Percentiles rank a stretch among this genome's conserved stretches.
These are phyloP conservation scores for Phrynosoma platyrhinos DNA, from an alignment of 2,113 vertebrate species.

Conservation along the genomic window DNA sequence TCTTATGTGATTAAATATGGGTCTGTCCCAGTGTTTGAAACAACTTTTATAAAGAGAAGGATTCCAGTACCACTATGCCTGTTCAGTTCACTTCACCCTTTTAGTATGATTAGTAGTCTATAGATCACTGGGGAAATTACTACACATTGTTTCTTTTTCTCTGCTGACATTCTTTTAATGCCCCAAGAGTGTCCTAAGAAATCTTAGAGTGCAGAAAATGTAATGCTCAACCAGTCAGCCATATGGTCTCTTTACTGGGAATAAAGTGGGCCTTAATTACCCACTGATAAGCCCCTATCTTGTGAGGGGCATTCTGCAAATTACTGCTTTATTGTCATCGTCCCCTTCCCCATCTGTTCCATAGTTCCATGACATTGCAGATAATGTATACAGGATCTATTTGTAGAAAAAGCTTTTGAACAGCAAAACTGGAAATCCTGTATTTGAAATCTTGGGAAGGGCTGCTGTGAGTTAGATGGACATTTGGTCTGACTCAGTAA, in stretches of 20 bases:
- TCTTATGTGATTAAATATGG: no score
- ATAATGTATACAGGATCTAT: not conserved
- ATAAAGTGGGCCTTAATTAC: not conserved
- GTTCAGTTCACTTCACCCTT: not conserved
- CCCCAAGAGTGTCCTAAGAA: not conserved
- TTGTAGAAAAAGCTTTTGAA: not conserved
- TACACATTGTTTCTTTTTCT: not conserved
- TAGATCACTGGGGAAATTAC: not conserved
- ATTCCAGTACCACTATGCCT: no score
- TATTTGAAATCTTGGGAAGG: not conserved
- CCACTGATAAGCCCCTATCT: not conserved
- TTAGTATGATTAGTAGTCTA: not conserved
- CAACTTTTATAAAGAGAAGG: not conserved
- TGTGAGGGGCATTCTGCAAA: not conserved
- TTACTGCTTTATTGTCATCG: not conserved
- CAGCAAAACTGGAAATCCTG: not conserved
- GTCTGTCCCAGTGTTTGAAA: not conserved
- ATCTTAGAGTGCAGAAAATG: not conserved
- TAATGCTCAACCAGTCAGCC: not conserved
- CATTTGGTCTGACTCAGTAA: not conserved
- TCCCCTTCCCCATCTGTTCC: not conserved
- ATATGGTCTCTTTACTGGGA: not conserved
- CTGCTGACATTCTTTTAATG: not conserved
- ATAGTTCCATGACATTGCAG: not conserved
- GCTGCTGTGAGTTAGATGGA: no score